These are phyloP conservation scores for Dicroscelio sp. DNA, from an alignment of 2,888 invertebrate genomes.

Conservation along the genomic window DNA sequence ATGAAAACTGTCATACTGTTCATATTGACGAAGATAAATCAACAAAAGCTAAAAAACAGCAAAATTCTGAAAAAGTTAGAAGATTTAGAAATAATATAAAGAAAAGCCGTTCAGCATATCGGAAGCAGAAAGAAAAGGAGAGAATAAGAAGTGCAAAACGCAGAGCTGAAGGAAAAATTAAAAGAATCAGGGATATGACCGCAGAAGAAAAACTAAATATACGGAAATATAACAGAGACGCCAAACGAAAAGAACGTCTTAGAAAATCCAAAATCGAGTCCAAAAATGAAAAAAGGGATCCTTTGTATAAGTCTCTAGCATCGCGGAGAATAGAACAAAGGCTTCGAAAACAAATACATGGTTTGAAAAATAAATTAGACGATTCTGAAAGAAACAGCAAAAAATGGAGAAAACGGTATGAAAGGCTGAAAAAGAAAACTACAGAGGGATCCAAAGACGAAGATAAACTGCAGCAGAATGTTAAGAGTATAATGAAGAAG, in stretches of 20 bases:
- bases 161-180: slow-evolving; percentile 29
- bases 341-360: background rate
- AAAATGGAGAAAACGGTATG: slow-evolving; percentile 21
- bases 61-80: background rate
- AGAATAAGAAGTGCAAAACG: slow-evolving; percentile 49
- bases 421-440: slow-evolving; percentile 15
- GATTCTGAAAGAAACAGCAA: background rate
- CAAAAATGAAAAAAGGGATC: background rate
- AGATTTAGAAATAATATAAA: background rate
- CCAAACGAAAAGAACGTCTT: background rate
- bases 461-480: slow-evolving; percentile 28
- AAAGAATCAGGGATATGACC: slow-evolving; percentile 24
- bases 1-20: too few relatives aligned
- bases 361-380: slow-evolving; percentile 18
- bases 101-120: background rate
- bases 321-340: slow-evolving; percentile 24
- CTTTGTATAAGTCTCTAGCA: background rate
- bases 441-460: background rate
- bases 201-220: slow-evolving; percentile 17
- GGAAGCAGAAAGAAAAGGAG: slow-evolving; percentile 51
- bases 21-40: background rate
- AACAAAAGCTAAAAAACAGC: background rate
- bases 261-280: background rate
- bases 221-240: slow-evolving; percentile 40
- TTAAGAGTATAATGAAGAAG: slow-evolving; percentile 32